Percentiles rank a stretch among this genome's conserved stretches.
These are phyloP conservation scores for Drosophila neocordata DNA, from an alignment of 1,140 invertebrate genomes.

Conservation along the genomic window DNA sequence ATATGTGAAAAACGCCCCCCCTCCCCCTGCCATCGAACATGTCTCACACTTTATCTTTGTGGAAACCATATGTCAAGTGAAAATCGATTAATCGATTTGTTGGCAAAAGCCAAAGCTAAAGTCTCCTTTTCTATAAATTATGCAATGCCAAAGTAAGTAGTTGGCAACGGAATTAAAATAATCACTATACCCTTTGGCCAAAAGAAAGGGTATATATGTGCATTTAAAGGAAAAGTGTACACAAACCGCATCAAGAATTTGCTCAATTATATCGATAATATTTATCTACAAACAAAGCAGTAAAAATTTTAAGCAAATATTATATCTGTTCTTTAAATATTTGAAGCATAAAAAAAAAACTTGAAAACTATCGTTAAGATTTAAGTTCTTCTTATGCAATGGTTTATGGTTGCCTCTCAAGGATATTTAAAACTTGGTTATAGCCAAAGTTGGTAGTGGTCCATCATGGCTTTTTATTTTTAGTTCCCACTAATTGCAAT, in stretches of 20 bases:
- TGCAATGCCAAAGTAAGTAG: conserved; percentile 35
- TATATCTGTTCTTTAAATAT: too few species aligned
- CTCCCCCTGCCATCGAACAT: neutral
- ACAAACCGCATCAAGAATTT: too few species aligned
- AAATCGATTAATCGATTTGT: conserved; percentile 71
- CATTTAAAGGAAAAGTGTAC: neutral
- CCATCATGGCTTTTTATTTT: conserved; percentile 29
- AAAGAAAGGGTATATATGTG: neutral
- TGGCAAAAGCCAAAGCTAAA: conserved; percentile 7
- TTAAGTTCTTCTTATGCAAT: too few species aligned
- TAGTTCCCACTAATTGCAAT: conserved; percentile 49
- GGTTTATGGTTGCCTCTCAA: neutral
- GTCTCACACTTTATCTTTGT: neutral
- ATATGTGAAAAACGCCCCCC: too few species aligned
- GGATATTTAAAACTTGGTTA: conserved; percentile 2
- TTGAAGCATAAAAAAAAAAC: too few species aligned
- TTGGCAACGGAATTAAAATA: conserved; percentile 62
- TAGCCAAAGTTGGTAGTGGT: neutral
- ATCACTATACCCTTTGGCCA: neutral
- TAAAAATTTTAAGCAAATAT: too few species aligned
- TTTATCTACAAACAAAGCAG: too few species aligned
- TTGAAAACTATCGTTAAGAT: too few species aligned
- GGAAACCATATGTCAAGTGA: conserved; percentile 40
- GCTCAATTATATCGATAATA: too few species aligned
- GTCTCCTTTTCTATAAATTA: conserved; percentile 21